A percentile compares a stretch with the other conserved stretches of the same genome.
These are phyloP conservation scores for Amphilophus citrinellus DNA, from an alignment of 2,113 vertebrate species.

Conservation along the genomic window DNA sequence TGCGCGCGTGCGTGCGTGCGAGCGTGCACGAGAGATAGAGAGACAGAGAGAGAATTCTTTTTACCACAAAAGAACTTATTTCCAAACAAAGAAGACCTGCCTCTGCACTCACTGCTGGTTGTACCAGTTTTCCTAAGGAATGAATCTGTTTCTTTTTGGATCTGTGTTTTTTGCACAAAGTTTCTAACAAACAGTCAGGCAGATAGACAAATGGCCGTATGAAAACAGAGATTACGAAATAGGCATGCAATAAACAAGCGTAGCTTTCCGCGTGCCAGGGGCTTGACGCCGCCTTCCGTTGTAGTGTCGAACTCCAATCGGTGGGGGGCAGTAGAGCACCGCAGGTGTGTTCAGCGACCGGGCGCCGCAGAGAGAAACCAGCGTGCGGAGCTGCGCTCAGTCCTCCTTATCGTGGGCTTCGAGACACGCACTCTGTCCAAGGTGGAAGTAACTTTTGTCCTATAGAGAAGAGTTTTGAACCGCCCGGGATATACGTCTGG, in stretches of 20 bases:
- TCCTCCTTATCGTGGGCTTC: constrained; percentile 46
- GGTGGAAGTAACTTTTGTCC: constrained; percentile 67
- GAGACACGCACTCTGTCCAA: constrained; percentile 42
- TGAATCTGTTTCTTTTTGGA: too few relatives aligned
- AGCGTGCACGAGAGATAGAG: too few relatives aligned
- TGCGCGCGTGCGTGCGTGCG: too few relatives aligned
- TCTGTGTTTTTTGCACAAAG: too few relatives aligned
- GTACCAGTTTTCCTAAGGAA: too few relatives aligned
- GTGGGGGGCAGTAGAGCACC: constrained; percentile 33
- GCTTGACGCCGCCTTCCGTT: background rate
- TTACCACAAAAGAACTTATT: too few relatives aligned
- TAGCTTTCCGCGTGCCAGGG: background rate
- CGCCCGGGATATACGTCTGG: constrained; percentile 21
- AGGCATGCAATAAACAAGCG: background rate
- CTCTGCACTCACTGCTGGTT: too few relatives aligned
- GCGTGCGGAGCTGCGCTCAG: constrained; percentile 54
- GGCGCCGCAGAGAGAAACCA: constrained; percentile 42
- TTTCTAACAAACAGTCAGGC: too few relatives aligned
- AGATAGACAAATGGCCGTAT: too few relatives aligned
- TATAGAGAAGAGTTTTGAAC: constrained; percentile 35
- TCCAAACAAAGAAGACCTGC: too few relatives aligned
- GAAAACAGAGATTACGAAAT: background rate
- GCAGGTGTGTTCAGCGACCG: constrained; percentile 9
- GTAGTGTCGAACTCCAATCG: constrained; percentile 38
- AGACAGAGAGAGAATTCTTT: too few relatives aligned